Conservation (phyloP, 2,888 invertebrate species). For the Pegoplata infirma region DNA sequence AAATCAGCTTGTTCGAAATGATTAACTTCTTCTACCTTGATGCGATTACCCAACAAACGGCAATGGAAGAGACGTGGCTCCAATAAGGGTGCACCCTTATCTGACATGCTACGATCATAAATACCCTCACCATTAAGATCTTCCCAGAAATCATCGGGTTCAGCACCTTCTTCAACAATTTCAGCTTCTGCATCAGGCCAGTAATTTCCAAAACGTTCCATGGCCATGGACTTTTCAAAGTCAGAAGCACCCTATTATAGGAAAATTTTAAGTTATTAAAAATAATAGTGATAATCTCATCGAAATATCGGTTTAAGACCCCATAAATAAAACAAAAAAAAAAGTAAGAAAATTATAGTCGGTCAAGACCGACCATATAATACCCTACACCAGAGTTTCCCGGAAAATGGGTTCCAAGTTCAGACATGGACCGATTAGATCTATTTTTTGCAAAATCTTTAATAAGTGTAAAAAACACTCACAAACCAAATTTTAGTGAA, state of each 20-base stretch:
- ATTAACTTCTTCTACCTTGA: slow-evolving; percentile 85
- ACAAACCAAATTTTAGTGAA: too few species aligned
- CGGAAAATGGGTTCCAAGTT: too few species aligned
- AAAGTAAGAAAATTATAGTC: too few species aligned
- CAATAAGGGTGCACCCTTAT: slow-evolving; percentile 74
- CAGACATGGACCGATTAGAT: too few species aligned
- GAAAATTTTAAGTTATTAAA: too few species aligned
- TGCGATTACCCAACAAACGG: slow-evolving; percentile 80
- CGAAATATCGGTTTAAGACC: too few species aligned
- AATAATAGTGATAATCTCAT: too few species aligned
- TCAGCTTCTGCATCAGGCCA: slow-evolving; percentile 79
- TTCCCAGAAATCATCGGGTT: slow-evolving; percentile 85
- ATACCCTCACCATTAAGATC: slow-evolving; percentile 82
- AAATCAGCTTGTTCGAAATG: slow-evolving; percentile 87
- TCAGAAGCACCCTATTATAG: slow-evolving; percentile 81
- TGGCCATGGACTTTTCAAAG: slow-evolving; percentile 82
- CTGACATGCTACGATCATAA: slow-evolving; percentile 79
- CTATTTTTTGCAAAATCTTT: too few species aligned
- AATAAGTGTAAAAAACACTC: too few species aligned
- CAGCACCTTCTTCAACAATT: slow-evolving; percentile 82
- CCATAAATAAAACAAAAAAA: too few species aligned
- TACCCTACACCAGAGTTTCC: too few species aligned
- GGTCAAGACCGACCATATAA: too few species aligned
- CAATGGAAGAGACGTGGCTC: slow-evolving; percentile 86
- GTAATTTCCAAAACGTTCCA: slow-evolving; percentile 73